A percentile compares a stretch with the other conserved stretches of the same genome.
Conservation (phyloP, 2,113 vertebrate species). For the Litocranius walleri region DNA sequence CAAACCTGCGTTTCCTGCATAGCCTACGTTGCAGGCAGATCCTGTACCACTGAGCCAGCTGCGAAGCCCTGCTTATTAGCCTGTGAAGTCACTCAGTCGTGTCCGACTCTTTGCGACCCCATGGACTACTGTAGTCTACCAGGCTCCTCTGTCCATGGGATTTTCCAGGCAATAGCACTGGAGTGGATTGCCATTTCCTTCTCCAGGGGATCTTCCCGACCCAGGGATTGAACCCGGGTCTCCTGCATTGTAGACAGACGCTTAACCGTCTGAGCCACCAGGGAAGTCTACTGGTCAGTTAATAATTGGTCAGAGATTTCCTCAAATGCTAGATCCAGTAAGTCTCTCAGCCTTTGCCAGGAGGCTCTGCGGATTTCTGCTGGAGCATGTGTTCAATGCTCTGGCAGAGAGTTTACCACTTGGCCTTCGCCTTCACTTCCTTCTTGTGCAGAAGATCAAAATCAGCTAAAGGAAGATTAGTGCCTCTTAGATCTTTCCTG, state of each 20-base stretch:
- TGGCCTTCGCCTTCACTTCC: neutral
- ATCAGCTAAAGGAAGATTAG: neutral
- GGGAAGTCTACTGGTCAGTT: neutral
- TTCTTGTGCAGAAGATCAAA: neutral
- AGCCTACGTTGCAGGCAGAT: neutral
- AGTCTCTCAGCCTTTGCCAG: neutral
- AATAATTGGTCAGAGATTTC: neutral
- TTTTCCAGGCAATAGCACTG: too few relatives aligned
- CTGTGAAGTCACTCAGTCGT: too few relatives aligned
- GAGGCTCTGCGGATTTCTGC: neutral
- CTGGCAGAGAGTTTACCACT: neutral
- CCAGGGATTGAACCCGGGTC: too few relatives aligned
- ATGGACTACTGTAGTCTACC: too few relatives aligned
- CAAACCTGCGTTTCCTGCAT: rapidly evolving
- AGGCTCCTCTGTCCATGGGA: too few relatives aligned
- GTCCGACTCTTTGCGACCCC: too few relatives aligned
- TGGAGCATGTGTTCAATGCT: neutral
- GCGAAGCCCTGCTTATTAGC: neutral
- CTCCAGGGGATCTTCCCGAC: too few relatives aligned
- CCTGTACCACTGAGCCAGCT: neutral
- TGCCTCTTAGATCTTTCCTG: neutral
- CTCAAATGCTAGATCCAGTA: neutral
- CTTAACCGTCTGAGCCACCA: too few relatives aligned
- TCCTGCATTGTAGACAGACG: too few relatives aligned
- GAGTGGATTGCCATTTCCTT: too few relatives aligned